phyloP scores from a whole-genome alignment of 1,140 invertebrate species.

The Drosophila eugracilis region DNA sequence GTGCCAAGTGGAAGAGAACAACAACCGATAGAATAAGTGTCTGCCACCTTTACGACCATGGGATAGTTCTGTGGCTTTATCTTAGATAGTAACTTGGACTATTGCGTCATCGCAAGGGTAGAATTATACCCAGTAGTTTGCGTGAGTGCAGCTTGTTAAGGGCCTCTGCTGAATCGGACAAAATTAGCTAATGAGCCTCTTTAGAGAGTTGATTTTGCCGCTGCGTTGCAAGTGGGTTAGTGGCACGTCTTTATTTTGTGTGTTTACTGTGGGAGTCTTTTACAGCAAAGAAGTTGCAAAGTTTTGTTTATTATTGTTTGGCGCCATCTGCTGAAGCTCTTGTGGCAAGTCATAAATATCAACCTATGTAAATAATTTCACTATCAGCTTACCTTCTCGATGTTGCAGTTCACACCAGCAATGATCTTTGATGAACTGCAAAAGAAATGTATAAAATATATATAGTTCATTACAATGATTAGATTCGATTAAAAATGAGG shows the following conservation, averaged over 20 bases:
- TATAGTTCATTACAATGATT: no score
- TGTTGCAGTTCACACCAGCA: conserved; percentile 88
- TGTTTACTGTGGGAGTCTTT: conserved; percentile 55
- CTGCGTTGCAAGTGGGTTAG: conserved; percentile 67
- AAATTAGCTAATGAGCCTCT: conserved; percentile 63
- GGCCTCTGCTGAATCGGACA: conserved; percentile 28
- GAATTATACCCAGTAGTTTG: conserved; percentile 27
- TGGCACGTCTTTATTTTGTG: conserved; percentile 58
- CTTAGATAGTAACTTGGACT: conserved; percentile 16
- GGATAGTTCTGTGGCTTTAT: conserved; percentile 41
- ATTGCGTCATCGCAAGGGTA: conserved; percentile 61
- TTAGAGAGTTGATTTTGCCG: conserved; percentile 18
- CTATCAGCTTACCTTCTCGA: conserved; percentile 69
- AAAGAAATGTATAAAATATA: conserved; percentile 1
- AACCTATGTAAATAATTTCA: conserved; percentile 13
- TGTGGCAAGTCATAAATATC: conserved; percentile 60
- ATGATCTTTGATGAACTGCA: conserved; percentile 87
- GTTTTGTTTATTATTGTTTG: conserved; percentile 55
- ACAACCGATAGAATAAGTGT: not conserved
- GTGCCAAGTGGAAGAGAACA: conserved; percentile 52
- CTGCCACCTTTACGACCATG: conserved; percentile 23
- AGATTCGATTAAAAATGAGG: no score
- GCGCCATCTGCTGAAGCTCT: conserved; percentile 55
- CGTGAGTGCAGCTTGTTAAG: conserved; percentile 67
- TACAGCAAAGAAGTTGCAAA: conserved; percentile 32